A percentile compares a stretch with the other conserved stretches of the same genome.
Evolutionary conservation across 2,888 invertebrate species (phyloP).

Genomic region (Molorchus minor): DNA sequence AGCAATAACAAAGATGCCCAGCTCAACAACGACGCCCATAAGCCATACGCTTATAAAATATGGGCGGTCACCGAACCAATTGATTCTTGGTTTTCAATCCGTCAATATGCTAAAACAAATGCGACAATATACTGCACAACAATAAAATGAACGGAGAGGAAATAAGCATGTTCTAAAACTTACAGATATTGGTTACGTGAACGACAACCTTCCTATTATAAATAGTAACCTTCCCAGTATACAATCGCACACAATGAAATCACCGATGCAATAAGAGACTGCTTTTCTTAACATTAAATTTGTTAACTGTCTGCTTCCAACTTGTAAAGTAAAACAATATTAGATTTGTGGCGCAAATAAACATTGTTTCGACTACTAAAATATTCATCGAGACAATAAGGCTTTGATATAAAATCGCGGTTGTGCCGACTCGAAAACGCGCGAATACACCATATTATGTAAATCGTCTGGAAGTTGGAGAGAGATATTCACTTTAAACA

Average conservation of each 20-base stretch:
- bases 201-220: too few species aligned
- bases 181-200: too few species aligned
- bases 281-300: constrained; percentile 2
- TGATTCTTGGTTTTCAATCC: too few species aligned
- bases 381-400: constrained; percentile 4
- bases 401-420: not conserved
- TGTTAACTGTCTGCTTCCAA: not conserved
- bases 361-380: constrained; percentile 3
- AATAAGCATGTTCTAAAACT: too few species aligned
- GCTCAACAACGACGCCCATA: too few species aligned
- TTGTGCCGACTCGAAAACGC: not conserved
- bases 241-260: not conserved
- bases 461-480: constrained; percentile 16
- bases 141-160: too few species aligned
- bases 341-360: constrained; percentile 1
- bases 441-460: constrained; percentile 2
- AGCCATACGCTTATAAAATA: too few species aligned
- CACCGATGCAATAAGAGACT: not conserved
- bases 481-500: constrained; percentile 8
- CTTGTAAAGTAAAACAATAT: not conserved
- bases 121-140: too few species aligned
- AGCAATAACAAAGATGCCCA: too few species aligned
- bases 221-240: not conserved
- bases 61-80: too few species aligned
- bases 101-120: too few species aligned